These are phyloP conservation scores for Vultur gryphus DNA, from an alignment of 2,797 vertebrate species.

Conservation along the genomic window DNA sequence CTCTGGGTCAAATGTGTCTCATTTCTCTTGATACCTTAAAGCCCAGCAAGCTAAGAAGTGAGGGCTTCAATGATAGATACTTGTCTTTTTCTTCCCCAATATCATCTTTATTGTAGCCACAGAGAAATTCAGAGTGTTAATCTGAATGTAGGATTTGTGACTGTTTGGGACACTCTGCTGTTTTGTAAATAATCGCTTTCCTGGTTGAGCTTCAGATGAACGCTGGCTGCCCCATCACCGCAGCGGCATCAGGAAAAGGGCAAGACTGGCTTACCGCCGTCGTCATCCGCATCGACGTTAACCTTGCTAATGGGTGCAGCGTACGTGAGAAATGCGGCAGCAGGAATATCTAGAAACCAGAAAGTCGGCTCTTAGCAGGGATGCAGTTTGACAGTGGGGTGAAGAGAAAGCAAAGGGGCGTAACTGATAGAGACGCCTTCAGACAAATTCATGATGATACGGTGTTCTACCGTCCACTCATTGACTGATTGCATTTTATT, in stretches of 20 bases:
- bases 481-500: not conserved
- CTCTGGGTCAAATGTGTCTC: not conserved
- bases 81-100: not conserved
- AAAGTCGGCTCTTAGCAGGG: not conserved
- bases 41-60: not conserved
- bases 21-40: not conserved
- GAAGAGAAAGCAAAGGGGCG: not conserved
- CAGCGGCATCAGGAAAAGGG: not conserved
- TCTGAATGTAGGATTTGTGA: not conserved
- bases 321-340: not conserved
- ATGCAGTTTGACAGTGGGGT: not conserved
- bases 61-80: not conserved
- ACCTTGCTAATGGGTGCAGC: not conserved
- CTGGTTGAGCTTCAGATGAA: not conserved
- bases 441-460: not conserved
- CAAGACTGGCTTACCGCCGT: not conserved
- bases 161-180: not conserved
- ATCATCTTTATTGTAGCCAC: not conserved
- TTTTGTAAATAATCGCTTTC: not conserved
- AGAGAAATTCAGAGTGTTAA: not conserved
- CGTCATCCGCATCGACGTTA: fast-evolving
- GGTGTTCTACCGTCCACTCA: not conserved
- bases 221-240: not conserved
- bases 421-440: not conserved
- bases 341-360: not conserved